Conservation (phyloP, 2,888 invertebrate genomes). For the Apamea anceps region DNA sequence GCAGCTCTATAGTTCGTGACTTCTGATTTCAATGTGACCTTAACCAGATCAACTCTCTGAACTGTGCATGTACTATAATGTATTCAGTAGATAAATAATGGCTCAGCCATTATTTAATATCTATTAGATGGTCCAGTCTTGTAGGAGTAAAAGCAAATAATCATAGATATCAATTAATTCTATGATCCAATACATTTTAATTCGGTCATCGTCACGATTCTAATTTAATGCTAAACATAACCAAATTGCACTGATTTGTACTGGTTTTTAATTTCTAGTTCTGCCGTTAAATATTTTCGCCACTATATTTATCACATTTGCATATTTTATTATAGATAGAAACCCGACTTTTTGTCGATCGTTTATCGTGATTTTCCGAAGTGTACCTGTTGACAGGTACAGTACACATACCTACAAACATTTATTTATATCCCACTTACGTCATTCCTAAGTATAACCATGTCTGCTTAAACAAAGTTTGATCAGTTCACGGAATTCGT, state of each 20-base stretch:
- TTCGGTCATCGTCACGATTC: constrained; percentile 1
- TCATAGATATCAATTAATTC: constrained; percentile 6
- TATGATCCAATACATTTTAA: constrained; percentile 22
- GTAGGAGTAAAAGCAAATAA: constrained; percentile 21
- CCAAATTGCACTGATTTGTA: not conserved
- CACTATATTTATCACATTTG: not conserved
- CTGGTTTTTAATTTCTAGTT: not conserved
- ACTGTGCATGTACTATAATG: constrained; percentile 34
- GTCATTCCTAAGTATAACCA: constrained; percentile 38
- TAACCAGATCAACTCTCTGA: constrained; percentile 51
- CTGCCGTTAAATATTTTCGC: not conserved
- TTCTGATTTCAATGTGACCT: constrained; percentile 60
- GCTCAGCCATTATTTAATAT: not conserved
- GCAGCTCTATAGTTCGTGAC: constrained; percentile 51
- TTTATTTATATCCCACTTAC: constrained; percentile 43
- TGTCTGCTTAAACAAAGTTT: constrained; percentile 29
- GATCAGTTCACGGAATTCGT: constrained; percentile 46
- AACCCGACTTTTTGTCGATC: not conserved
- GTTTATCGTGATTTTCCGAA: constrained; percentile 21
- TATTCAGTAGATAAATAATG: constrained; percentile 38
- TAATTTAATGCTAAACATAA: constrained; percentile 22
- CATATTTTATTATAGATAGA: not conserved
- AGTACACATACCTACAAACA: not conserved
- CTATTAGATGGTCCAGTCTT: constrained; percentile 11
- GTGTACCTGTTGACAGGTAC: not conserved